Evolutionary conservation across 2,113 vertebrate genomes (phyloP).

Genomic region (Orycteropus afer): DNA sequence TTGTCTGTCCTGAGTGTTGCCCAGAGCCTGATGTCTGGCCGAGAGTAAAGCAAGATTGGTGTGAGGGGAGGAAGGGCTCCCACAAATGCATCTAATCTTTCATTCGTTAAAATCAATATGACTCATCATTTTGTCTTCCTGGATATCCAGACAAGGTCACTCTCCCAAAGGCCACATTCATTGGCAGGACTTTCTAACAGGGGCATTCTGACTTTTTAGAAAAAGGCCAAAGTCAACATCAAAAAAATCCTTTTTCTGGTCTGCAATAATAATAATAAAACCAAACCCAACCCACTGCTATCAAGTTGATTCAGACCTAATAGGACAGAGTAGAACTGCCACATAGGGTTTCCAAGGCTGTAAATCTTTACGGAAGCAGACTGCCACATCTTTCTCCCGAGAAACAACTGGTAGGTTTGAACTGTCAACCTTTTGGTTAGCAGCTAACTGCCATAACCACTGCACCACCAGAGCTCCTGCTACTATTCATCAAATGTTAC

Average conservation of each 20-base stretch:
- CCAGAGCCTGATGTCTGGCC: neutral
- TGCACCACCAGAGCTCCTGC: too few species aligned
- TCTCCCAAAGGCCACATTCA: slow-evolving; percentile 43
- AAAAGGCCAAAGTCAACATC: slow-evolving; percentile 52
- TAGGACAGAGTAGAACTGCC: too few species aligned
- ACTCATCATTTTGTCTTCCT: slow-evolving; percentile 23
- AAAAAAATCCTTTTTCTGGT: neutral
- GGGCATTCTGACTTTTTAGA: slow-evolving; percentile 49
- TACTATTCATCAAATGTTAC: neutral
- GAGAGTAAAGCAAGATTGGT: neutral
- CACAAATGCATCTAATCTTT: neutral
- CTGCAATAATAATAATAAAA: neutral
- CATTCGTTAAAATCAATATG: neutral
- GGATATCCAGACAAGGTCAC: slow-evolving; percentile 9
- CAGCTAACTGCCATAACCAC: too few species aligned
- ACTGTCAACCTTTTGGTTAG: too few species aligned
- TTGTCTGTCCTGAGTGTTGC: neutral
- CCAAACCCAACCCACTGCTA: too few species aligned
- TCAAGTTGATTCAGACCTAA: too few species aligned
- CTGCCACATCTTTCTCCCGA: too few species aligned
- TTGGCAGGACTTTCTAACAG: slow-evolving; percentile 22
- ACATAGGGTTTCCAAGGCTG: too few species aligned
- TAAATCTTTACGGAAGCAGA: too few species aligned
- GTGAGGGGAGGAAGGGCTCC: neutral
- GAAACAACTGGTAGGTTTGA: too few species aligned